Evolutionary conservation across 2,113 vertebrate species (phyloP).

Genomic region (Oophaga pumilio): DNA sequence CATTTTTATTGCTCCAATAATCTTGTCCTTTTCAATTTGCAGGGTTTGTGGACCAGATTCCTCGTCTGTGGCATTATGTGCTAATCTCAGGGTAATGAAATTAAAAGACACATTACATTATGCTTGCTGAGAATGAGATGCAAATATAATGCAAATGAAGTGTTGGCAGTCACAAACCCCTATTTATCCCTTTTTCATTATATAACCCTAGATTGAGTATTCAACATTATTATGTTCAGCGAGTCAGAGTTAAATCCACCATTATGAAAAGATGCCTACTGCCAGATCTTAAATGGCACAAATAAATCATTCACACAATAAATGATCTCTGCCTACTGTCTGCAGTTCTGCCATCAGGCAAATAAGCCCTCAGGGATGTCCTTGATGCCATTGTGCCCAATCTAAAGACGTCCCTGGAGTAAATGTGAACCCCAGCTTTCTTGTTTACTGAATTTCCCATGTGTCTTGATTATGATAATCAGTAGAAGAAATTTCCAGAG

Average conservation of each 20-base stretch:
- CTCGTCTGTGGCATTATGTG: neutral
- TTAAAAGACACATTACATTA: neutral
- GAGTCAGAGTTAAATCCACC: constrained; percentile 34
- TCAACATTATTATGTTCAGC: neutral
- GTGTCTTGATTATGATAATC: constrained; percentile 36
- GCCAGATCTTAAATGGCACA: constrained; percentile 34
- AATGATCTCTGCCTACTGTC: constrained; percentile 31
- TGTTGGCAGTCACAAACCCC: constrained; percentile 14
- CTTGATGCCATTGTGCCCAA: constrained; percentile 26
- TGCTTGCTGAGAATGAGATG: constrained; percentile 10
- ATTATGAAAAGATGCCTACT: constrained; percentile 19
- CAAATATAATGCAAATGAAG: constrained; percentile 19
- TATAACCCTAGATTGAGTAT: constrained; percentile 20
- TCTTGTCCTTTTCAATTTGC: neutral
- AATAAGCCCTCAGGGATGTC: constrained; percentile 34
- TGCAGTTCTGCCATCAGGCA: constrained; percentile 36
- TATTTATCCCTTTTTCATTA: constrained; percentile 42
- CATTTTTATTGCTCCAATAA: neutral
- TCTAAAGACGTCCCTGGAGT: constrained; percentile 32
- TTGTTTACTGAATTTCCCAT: constrained; percentile 43
- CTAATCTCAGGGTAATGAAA: constrained; percentile 18
- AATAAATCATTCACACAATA: constrained; percentile 41
- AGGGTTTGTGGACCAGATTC: neutral
- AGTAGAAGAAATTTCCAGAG: neutral
- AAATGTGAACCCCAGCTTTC: constrained; percentile 25